Evolutionary conservation across 2,888 invertebrate species (phyloP).

Genomic region (Pseudeuparius sepicola): DNA sequence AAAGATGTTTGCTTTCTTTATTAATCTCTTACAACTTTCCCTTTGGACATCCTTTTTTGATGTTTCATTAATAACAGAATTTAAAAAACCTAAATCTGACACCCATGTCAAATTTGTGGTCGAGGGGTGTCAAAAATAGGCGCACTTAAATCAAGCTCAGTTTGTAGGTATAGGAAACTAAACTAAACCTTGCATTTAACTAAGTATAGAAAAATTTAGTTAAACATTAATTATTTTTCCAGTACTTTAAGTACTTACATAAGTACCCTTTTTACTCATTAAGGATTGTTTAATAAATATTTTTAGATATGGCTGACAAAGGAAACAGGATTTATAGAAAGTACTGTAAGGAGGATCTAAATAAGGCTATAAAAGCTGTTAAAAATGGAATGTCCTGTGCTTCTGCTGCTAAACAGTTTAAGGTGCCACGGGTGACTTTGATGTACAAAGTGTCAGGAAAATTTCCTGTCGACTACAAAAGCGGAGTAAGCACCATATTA

Average conservation of each 20-base stretch:
- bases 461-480: constrained; percentile 3
- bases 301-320: constrained; percentile 1
- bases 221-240: too few species aligned
- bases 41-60: constrained; percentile 1
- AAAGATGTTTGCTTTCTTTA: constrained; percentile 2
- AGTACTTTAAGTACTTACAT: too few species aligned
- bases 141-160: too few species aligned
- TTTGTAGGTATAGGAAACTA: too few species aligned
- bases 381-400: constrained; percentile 3
- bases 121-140: constrained; percentile 2
- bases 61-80: background rate
- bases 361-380: constrained; percentile 3
- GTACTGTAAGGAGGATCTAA: constrained; percentile 1
- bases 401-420: constrained; percentile 2
- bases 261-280: too few species aligned
- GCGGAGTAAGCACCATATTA: constrained; percentile 1
- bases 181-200: too few species aligned
- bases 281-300: constrained; percentile 2
- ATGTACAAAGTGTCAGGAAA: constrained; percentile 2
- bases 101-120: constrained; percentile 3
- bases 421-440: constrained; percentile 1
- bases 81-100: constrained; percentile 1
- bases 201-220: too few species aligned
- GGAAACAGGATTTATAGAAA: constrained; percentile 2
- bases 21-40: constrained; percentile 2